These are phyloP conservation scores for Pluvialis apricaria DNA, from an alignment of 2,113 vertebrate species.

Conservation along the genomic window DNA sequence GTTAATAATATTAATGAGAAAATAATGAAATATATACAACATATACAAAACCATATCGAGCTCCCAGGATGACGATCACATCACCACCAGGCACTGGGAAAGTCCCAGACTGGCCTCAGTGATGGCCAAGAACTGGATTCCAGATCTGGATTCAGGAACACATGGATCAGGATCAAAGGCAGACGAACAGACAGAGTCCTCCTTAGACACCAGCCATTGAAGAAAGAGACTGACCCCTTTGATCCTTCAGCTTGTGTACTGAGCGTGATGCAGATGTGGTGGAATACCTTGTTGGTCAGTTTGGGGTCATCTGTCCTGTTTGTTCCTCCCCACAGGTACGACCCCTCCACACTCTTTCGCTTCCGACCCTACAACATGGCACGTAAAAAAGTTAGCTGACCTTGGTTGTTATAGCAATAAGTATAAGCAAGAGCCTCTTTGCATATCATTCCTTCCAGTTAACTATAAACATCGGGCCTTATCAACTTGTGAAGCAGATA, in stretches of 20 bases:
- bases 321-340: background rate
- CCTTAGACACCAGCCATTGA: no score
- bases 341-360: background rate
- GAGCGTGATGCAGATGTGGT: no score
- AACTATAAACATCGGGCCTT: background rate
- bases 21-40: background rate
- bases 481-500: background rate
- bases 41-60: no score
- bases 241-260: no score
- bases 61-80: background rate
- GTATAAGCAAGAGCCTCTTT: background rate
- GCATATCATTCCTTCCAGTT: background rate
- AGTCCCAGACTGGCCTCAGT: background rate
- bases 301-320: background rate
- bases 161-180: no score
- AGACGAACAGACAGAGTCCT: no score
- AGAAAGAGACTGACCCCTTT: no score
- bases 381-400: background rate
- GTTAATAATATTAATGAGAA: no score
- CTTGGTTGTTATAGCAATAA: background rate
- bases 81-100: background rate
- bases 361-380: background rate
- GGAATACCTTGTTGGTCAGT: background rate
- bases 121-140: background rate
- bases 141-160: no score